These are phyloP conservation scores for Molossus alvarezi DNA, from an alignment of 2,797 vertebrate genomes.

Conservation along the genomic window DNA sequence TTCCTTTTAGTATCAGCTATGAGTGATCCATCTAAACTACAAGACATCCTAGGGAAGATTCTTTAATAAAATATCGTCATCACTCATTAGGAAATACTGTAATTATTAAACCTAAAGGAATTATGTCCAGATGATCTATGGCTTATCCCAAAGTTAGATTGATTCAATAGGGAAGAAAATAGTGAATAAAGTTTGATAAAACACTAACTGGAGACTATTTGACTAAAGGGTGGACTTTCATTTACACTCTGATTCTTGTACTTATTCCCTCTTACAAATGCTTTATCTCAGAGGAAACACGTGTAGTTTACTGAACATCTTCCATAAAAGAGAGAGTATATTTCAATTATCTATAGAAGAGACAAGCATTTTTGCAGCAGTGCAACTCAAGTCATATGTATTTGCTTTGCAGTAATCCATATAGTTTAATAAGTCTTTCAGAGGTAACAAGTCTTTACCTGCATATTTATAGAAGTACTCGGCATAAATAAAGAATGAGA, in stretches of 20 bases:
- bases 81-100: neutral
- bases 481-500: neutral
- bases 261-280: neutral
- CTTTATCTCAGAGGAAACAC: neutral
- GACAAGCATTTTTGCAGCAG: neutral
- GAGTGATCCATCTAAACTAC: neutral
- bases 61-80: neutral
- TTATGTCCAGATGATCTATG: neutral
- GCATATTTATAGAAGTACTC: neutral
- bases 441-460: neutral
- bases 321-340: neutral
- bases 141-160: neutral
- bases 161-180: neutral
- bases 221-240: neutral
- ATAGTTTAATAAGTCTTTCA: neutral
- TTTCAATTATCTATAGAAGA: neutral
- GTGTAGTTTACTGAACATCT: neutral
- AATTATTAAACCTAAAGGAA: neutral
- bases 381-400: neutral
- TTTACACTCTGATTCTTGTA: neutral
- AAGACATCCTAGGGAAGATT: neutral
- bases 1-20: neutral
- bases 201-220: neutral
- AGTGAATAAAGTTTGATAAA: neutral
- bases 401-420: neutral